Evolutionary conservation across 2,113 vertebrate genomes (phyloP).

Genomic region (Monopterus albus): DNA sequence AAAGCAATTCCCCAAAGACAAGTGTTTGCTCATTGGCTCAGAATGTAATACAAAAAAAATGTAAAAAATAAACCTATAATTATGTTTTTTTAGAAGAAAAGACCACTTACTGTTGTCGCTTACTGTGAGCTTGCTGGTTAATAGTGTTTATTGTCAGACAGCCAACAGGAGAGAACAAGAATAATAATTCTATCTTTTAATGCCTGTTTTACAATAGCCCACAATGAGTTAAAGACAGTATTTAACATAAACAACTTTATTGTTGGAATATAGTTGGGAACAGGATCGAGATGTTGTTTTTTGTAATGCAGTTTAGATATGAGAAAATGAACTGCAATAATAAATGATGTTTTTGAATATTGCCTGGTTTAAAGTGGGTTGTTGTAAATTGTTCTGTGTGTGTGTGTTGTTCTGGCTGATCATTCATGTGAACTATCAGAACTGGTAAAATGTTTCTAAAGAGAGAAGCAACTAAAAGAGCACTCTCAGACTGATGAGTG

Average conservation of each 20-base stretch:
- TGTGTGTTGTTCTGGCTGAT: slow-evolving; percentile 59
- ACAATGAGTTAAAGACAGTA: slow-evolving; percentile 19
- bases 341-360: slow-evolving; percentile 54
- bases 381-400: slow-evolving; percentile 61
- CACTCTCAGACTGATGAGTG: slow-evolving; percentile 25
- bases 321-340: slow-evolving; percentile 35
- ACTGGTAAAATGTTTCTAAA: slow-evolving; percentile 68
- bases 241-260: slow-evolving; percentile 20
- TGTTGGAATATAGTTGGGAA: slow-evolving; percentile 3
- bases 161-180: background rate
- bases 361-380: slow-evolving; percentile 36
- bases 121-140: background rate
- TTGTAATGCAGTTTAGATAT: slow-evolving; percentile 39
- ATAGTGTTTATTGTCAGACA: background rate
- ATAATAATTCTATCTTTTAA: background rate
- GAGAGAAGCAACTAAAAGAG: slow-evolving; percentile 43
- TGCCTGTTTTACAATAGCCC: background rate
- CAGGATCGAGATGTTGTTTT: slow-evolving; percentile 25
- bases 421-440: slow-evolving; percentile 73
- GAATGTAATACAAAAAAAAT: background rate
- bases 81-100: background rate
- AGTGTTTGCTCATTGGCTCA: background rate
- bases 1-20: background rate
- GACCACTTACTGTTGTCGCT: background rate
- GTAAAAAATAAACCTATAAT: background rate